phyloP scores from a whole-genome alignment of 2,888 invertebrate genomes.

The Plutella xylostella region DNA sequence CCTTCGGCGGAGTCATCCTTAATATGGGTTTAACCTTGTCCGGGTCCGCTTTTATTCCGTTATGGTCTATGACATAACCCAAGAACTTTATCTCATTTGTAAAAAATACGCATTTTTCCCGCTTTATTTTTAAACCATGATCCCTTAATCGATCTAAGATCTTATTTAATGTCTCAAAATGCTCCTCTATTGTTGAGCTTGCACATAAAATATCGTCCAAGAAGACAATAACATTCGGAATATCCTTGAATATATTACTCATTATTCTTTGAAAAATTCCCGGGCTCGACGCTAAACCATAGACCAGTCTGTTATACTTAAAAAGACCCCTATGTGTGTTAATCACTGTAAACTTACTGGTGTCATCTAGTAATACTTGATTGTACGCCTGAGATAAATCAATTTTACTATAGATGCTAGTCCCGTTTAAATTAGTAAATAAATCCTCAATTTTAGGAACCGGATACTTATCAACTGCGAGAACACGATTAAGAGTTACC shows the following conservation, averaged over 20 bases:
- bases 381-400: background rate
- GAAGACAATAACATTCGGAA: background rate
- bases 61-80: background rate
- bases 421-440: background rate
- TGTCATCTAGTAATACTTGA: background rate
- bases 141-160: background rate
- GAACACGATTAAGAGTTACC: background rate
- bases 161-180: background rate
- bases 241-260: background rate
- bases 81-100: background rate
- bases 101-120: background rate
- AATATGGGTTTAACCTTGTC: background rate
- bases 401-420: background rate
- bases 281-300: background rate
- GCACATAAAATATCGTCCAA: background rate
- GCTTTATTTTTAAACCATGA: background rate
- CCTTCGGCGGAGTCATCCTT: background rate
- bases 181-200: background rate
- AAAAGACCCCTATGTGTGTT: background rate
- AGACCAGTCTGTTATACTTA: background rate
- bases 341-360: background rate
- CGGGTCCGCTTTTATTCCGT: background rate
- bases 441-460: conserved; percentile 1
- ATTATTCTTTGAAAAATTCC: background rate
- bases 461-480: background rate